Conservation (phyloP, 2,797 vertebrate species). For the Glossophaga mutica region DNA sequence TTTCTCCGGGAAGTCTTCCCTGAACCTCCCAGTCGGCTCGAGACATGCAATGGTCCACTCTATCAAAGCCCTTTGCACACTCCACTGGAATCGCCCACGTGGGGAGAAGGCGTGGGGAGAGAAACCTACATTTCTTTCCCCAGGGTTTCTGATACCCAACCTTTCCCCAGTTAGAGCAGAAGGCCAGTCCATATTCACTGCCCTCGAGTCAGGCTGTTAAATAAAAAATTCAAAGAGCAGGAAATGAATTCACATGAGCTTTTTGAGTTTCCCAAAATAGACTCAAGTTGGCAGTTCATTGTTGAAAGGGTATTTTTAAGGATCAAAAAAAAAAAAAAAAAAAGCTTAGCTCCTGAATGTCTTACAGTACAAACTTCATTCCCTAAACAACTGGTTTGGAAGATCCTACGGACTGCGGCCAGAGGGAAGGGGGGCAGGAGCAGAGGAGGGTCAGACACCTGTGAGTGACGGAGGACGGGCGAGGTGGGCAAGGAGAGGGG, state of each 20-base stretch:
- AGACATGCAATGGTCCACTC: not conserved
- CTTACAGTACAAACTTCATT: not conserved
- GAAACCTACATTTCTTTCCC: not conserved
- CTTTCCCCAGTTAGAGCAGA: not conserved
- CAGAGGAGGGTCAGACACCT: no score
- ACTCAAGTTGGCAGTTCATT: not conserved
- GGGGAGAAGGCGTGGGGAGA: not conserved
- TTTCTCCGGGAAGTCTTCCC: not conserved
- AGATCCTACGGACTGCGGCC: not conserved
- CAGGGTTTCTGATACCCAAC: not conserved
- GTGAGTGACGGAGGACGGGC: not conserved
- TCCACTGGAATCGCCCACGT: not conserved
- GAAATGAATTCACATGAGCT: conserved; percentile 16
- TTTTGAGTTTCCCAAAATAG: not conserved
- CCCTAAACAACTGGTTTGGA: not conserved
- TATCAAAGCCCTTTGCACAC: not conserved
- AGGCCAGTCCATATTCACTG: not conserved
- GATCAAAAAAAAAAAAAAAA: no score
- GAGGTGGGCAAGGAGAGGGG: not conserved
- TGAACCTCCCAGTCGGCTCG: not conserved
- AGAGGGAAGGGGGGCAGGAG: not conserved
- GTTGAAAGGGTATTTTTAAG: conserved; percentile 14
- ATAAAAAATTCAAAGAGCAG: conserved; percentile 5
- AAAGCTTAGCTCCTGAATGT: not conserved
- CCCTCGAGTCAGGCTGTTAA: not conserved